phyloP scores from a whole-genome alignment of 2,888 invertebrate genomes.

The Plagodis pulveraria region DNA sequence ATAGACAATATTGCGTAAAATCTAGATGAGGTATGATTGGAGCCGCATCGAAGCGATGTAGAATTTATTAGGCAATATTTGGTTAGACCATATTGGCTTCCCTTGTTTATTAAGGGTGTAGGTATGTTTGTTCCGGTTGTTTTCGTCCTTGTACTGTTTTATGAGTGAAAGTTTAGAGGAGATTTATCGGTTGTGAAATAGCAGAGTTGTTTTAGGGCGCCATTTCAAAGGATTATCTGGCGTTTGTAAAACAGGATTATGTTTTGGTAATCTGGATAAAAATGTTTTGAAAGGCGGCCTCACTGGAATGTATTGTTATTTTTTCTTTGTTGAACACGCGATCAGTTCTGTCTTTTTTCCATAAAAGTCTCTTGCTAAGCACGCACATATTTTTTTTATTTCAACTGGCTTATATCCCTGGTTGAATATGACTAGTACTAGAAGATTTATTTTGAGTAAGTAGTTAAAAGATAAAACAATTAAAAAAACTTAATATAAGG shows the following conservation, averaged over 20 bases:
- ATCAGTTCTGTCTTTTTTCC: too few relatives aligned
- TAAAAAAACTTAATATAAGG: too few relatives aligned
- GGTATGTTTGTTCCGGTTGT: constrained; percentile 19
- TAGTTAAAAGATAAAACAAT: too few relatives aligned
- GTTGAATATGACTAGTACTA: too few relatives aligned
- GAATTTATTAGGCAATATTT: constrained; percentile 32
- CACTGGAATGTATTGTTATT: constrained; percentile 4
- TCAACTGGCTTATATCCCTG: too few relatives aligned
- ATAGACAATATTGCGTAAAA: constrained; percentile 60
- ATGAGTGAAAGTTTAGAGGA: constrained; percentile 3
- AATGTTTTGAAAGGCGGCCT: constrained; percentile 9
- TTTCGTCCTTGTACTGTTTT: neutral
- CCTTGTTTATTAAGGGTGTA: constrained; percentile 26
- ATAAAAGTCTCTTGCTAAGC: too few relatives aligned
- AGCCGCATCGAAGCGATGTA: constrained; percentile 28
- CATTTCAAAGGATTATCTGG: constrained; percentile 19
- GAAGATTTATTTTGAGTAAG: too few relatives aligned
- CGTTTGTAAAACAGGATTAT: constrained; percentile 19
- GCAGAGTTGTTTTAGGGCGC: constrained; percentile 14
- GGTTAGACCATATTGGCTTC: constrained; percentile 2
- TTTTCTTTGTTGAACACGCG: neutral
- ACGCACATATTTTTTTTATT: too few relatives aligned
- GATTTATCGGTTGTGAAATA: constrained; percentile 2
- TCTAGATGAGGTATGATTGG: constrained; percentile 43
- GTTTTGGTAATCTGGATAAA: constrained; percentile 17